Base-by-base conservation (phyloP, 2,797 vertebrate species). In the Cercopithecus diana region DNA sequence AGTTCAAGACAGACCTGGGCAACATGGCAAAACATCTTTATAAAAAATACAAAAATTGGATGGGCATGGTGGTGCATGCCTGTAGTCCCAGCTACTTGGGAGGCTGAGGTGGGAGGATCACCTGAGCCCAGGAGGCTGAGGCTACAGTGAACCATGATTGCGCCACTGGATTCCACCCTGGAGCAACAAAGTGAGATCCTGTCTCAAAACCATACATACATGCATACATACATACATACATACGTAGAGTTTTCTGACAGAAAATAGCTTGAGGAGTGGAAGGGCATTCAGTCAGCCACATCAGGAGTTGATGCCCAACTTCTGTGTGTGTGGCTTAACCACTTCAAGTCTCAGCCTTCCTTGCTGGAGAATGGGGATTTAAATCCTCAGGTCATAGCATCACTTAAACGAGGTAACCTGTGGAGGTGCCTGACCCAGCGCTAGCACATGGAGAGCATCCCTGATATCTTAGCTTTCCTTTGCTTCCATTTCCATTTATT, bases 401-500 rank as follows among this genome's bases (percentile, higher is more conserved):
- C 75, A 43, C 55, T 36, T 1, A 2, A 9, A 17, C n/a, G n/a
- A 70, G 70, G 50, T 14, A 0, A 15, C 4, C 85, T 12, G 28
- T 19, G 86, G 57, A 39, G 24, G 76, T 28, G 15, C 61, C 48
- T 7, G 8, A 70, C 41, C 61, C 75, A 0, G 55, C 1, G 1
- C 36, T 3, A 24, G 67, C 19, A 1, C 43, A 0, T 1, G 24
- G 88, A 20, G n/a, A 2, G 50, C 1, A 9, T 6, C 13, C 17
- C 0, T 5, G 61, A 58, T 73, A 19, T 30, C n/a, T 67, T 36
- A 12, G 0, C n/a, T 43, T 57, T 26, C 2, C 20, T 48, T 67
- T 19, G 41, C 67, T 10, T 50, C 24, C 1, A 1, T 5, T 19
- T n/a, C 43, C 33, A 7, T 43, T 8, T 2, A 1, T 72, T 57